Conservation (phyloP, 2,888 invertebrate species). For the Phanerotoma sp. region DNA sequence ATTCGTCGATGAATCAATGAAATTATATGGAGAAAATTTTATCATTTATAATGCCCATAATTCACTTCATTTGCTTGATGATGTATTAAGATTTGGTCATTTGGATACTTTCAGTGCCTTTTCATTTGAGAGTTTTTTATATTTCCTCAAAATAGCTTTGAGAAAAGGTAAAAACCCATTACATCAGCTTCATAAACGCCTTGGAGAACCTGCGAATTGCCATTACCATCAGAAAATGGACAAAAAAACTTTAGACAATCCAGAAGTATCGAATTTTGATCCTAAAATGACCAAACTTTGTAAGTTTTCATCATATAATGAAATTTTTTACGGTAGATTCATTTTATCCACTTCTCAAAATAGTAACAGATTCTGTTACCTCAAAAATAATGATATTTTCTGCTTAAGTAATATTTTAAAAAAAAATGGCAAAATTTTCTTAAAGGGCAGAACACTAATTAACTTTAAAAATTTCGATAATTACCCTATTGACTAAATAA, state of each 20-base stretch:
- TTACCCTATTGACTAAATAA: not conserved
- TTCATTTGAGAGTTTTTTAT: slow-evolving; percentile 26
- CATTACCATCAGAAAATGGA: not conserved
- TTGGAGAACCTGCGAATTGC: not conserved
- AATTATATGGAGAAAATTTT: slow-evolving; percentile 9
- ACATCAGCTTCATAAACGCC: slow-evolving; percentile 3
- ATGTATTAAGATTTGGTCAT: slow-evolving; percentile 24
- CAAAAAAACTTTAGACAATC: not conserved
- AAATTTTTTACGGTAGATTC: not conserved
- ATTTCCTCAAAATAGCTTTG: slow-evolving; percentile 14
- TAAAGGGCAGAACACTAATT: not conserved
- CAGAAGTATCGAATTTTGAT: not conserved
- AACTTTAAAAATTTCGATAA: not conserved
- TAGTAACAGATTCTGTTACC: not conserved
- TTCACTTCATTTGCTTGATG: slow-evolving; percentile 21
- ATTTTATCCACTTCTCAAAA: not conserved
- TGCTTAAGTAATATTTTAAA: not conserved
- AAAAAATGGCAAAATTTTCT: not conserved
- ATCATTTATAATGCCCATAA: slow-evolving; percentile 23
- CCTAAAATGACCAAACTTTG: not conserved
- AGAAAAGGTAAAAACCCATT: slow-evolving; percentile 1
- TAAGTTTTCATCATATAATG: not conserved
- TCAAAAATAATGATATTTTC: not conserved
- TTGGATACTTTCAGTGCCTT: slow-evolving; percentile 27
- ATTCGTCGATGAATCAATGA: slow-evolving; percentile 21